Evolutionary conservation across 1,140 invertebrate genomes (phyloP), one percentile per base, ranked within the genome.

Genomic region (Holotrichia oblita): DNA sequence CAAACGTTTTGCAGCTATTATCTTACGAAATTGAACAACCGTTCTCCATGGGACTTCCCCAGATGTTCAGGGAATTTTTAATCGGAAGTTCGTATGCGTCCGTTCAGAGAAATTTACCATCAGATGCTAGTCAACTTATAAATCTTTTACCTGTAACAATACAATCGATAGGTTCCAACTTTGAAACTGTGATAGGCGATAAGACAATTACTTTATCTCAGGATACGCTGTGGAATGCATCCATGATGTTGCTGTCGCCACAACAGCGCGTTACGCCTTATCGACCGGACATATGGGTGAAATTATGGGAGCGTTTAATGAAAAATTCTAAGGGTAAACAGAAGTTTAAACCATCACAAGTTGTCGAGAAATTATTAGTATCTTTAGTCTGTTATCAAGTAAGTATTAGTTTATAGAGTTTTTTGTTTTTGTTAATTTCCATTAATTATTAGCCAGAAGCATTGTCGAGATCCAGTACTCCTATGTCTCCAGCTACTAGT

Each of bases 351-450:
- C 91, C 92, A 0, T 90, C 88, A 77, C 90, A 92, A 82, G 93
- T 95, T 24, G 90, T 92, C 1, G 93, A 95, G 79, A 94, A 95
- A 81, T 87, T 95, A 6, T 89, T 93, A 79, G 90, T 94, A 40
- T 95, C 93, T 73, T 85, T 95, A 80, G 91, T 93, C 73, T 95
- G 94, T 84, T 95, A 96, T 86, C 94, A 93, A 88, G 91, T 91
- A 80, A 81, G 81, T 73, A 81, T 8, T 77, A 81, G n/a, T 73
- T 73, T 61, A 17, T n/a, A n/a, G 27, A 48, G 44, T 8, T 9
- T 3, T 42, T 48, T 48, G 44, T 48, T 48, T 6, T 48, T n/a
- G 10, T 44, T 14, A 55, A 55, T 55, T 55, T 55, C 6, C 48
- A n/a, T 17, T 34, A 34, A 69, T 41, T 81, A 82, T 41, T 84